Evolutionary conservation across 2,888 invertebrate genomes (phyloP), one percentile per base, ranked within the genome.

Genomic region (Watsonalla cultraria): DNA sequence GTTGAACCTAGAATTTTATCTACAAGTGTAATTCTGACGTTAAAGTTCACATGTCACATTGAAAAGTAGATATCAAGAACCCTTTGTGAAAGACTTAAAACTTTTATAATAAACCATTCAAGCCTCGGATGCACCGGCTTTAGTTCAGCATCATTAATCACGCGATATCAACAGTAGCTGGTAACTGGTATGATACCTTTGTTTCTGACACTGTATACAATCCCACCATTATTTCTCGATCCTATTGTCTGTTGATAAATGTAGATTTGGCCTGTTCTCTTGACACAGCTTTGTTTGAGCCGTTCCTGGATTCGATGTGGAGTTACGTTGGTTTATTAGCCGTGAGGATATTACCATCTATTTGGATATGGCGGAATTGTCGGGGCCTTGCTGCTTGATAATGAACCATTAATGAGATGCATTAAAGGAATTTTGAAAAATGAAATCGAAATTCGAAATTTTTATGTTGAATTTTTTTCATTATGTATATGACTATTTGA

Each of bases 201-300:
- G 69, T 67, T 64, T 63, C 65, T 67, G 66, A 63, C 66, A 63
- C 53, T 61, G 52, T 42, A 48, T 61, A 58, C 61, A 59, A 56
- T 61, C 57, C 61, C 52, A 56, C 65, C 58, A 66, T 69, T 69
- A 66, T 65, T 55, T 57, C 56, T 47, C 55, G 52, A 59, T 58
- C 52, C 58, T 53, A 60, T 53, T 54, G 55, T 49, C 37, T 15
- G 35, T 39, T 49, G 49, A 49, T 49, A 49, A 49, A 49, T 49
- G 49, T 49, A 35, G 14, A 48, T 39, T 39, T 7, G 49, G 15
- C 6, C 13, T 35, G 35, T 48, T 13, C 49, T 42, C 42, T 42
- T 42, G 11, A 42, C 42, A 42, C 11, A 42, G 42, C 42, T 42
- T 42, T 42, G 42, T 42, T 42, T 42, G 9, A 11, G 11, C 42